Percentiles rank a stretch among this genome's conserved stretches.
phyloP scores from a whole-genome alignment of 1,140 invertebrate species.

The Schlechtendalia chinensis region DNA sequence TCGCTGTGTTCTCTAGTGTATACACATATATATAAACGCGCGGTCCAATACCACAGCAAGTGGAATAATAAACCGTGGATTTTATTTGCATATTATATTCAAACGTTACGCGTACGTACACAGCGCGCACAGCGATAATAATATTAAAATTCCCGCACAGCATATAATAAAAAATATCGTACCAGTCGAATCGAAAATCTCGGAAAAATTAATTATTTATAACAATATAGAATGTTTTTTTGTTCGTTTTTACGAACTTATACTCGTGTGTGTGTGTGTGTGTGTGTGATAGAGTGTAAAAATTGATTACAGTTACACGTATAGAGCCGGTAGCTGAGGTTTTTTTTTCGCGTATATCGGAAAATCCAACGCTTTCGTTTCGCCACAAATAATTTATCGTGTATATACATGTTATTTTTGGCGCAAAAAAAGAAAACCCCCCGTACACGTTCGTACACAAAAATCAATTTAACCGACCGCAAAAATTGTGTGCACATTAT shows the following conservation, averaged over 20 bases:
- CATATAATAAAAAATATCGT: too few relatives aligned
- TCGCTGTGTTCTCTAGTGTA: too few relatives aligned
- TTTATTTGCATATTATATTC: too few relatives aligned
- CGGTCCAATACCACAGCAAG: too few relatives aligned
- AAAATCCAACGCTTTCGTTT: slow-evolving; percentile 9
- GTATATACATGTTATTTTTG: not conserved
- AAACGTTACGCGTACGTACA: too few relatives aligned
- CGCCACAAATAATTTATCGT: slow-evolving; percentile 16
- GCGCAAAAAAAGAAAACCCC: slow-evolving; percentile 1
- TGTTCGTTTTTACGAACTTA: not conserved
- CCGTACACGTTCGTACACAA: not conserved
- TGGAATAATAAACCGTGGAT: too few relatives aligned
- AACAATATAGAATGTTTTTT: too few relatives aligned
- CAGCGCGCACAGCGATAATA: too few relatives aligned
- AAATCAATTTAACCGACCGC: slow-evolving; percentile 10
- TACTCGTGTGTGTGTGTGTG: too few relatives aligned
- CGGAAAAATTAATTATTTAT: slow-evolving; percentile 6
- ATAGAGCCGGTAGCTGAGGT: not conserved
- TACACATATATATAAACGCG: too few relatives aligned
- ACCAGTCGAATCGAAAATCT: too few relatives aligned
- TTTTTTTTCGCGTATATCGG: slow-evolving; percentile 5
- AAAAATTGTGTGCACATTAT: not conserved
- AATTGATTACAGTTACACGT: not conserved
- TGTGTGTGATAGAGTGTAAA: not conserved
- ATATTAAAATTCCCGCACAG: too few relatives aligned